Percentiles rank a stretch among this genome's conserved stretches.
phyloP scores from a whole-genome alignment of 2,797 vertebrate genomes.

The Cossypha dichroa region DNA sequence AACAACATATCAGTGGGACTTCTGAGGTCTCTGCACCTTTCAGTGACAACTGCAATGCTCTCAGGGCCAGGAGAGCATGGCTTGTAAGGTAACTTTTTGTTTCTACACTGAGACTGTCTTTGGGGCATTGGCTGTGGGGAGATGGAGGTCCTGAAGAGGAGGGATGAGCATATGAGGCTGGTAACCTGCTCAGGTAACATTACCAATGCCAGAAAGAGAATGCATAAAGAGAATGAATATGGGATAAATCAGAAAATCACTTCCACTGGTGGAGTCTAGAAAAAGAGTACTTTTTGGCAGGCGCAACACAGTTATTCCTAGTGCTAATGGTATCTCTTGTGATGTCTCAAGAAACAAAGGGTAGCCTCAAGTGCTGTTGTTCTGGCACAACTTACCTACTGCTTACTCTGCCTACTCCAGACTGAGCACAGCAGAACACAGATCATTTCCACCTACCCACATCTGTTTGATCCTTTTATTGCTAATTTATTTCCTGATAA shows the following conservation, averaged over 20 bases:
- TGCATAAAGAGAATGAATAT: background rate
- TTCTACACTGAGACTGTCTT: background rate
- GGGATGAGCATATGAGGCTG: background rate
- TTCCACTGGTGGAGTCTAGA: background rate
- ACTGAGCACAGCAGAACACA: background rate
- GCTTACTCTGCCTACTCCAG: background rate
- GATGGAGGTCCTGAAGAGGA: background rate
- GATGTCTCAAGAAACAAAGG: background rate
- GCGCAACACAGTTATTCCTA: background rate
- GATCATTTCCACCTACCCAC: fast-evolving
- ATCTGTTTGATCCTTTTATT: background rate
- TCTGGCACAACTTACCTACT: background rate
- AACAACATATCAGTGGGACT: background rate
- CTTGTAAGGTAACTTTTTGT: background rate
- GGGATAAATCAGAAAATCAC: background rate
- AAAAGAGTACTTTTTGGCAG: background rate
- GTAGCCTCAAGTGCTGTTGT: background rate
- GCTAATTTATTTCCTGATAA: background rate
- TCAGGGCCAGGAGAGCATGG: fast-evolving
- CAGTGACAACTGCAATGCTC: background rate
- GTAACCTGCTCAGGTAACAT: background rate
- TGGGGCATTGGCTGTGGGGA: background rate
- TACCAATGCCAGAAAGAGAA: background rate
- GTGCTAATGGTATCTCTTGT: background rate
- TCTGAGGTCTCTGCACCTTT: background rate